Conservation (phyloP, 1,140 invertebrate species). For the Drosophila grimshawi region DNA sequence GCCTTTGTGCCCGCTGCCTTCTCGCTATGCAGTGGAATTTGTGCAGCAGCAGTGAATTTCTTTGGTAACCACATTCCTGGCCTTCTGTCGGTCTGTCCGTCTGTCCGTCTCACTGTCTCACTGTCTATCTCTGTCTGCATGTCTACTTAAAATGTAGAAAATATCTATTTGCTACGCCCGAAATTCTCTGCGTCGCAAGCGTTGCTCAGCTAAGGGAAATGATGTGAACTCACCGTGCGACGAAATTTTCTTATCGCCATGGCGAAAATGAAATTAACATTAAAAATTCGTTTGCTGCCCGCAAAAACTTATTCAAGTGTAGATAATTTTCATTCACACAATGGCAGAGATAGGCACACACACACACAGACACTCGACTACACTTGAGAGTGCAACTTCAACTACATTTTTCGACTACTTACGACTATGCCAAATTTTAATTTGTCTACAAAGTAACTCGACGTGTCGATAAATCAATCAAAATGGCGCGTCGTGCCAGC, state of each 20-base stretch:
- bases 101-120: conserved; percentile 36
- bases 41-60: conserved; percentile 63
- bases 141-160: conserved; percentile 82
- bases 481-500: conserved; percentile 54
- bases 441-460: conserved; percentile 80
- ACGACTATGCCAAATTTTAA: conserved; percentile 63
- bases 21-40: conserved; percentile 70
- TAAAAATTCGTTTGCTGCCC: conserved; percentile 66
- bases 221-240: conserved; percentile 27
- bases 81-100: conserved; percentile 1
- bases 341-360: background rate
- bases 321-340: conserved; percentile 73
- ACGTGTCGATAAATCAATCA: conserved; percentile 78
- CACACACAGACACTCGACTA: background rate
- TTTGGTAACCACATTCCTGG: conserved; percentile 74
- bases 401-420: conserved; percentile 20
- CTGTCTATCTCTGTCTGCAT: conserved; percentile 43
- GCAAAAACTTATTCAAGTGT: conserved; percentile 75
- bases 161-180: conserved; percentile 79
- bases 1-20: background rate
- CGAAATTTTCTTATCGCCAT: conserved; percentile 70
- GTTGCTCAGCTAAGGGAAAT: conserved; percentile 33
- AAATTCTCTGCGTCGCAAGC: conserved; percentile 55
- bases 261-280: conserved; percentile 69
- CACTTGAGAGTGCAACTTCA: conserved; percentile 45